Base-by-base conservation (phyloP, 2,113 vertebrate genomes). In the Dicentrarchus labrax region DNA sequence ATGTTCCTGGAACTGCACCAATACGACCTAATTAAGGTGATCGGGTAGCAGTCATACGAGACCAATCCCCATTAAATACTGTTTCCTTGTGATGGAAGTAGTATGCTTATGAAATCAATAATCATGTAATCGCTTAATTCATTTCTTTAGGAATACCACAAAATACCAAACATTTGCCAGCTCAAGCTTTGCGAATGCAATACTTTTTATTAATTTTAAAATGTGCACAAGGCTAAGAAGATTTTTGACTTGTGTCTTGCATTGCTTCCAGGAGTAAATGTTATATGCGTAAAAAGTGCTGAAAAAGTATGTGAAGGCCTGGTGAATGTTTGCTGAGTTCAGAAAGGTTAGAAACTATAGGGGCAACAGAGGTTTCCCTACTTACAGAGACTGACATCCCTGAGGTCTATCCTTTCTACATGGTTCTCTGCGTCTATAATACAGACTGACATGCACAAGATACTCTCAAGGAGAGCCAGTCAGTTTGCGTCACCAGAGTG, bases 381-480 rank as follows among this genome's bases (percentile, higher is more conserved):
- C 36, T 72, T 41, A 43, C 15, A 66, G 21, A 79, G 38, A 60
- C 83, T 80, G 47, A 78, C 70, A 84, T 93, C 86, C 91, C 89
- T 41, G 66, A 90, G 90, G 91, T 74, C 50, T 71, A 69, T 84
- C 43, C 60, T 56, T 87, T 88, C 78, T 85, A 82, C 86, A 88
- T 76, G 89, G 61, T 88, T 83, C 66, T 70, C 81, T 81, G 85
- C 86, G 87, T 93, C 91, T 91, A 93, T 93, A 95, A 95, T 80
- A 83, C 72, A 85, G 85, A 87, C 86, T 89, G 92, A 94, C 91
- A 65, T 89, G 83, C 85, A 93, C 88, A 93, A 95, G 91, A 93
- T 87, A 89, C 89, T 92, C 89, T 91, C 80, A 93, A 93, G 89
- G 89, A 94, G 90, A 93, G 56, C 64, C 80, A 83, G 89, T 93